A percentile compares a stretch with the other conserved stretches of the same genome.
Conservation (phyloP, 2,113 vertebrate species). For the Paralichthys olivaceus region DNA sequence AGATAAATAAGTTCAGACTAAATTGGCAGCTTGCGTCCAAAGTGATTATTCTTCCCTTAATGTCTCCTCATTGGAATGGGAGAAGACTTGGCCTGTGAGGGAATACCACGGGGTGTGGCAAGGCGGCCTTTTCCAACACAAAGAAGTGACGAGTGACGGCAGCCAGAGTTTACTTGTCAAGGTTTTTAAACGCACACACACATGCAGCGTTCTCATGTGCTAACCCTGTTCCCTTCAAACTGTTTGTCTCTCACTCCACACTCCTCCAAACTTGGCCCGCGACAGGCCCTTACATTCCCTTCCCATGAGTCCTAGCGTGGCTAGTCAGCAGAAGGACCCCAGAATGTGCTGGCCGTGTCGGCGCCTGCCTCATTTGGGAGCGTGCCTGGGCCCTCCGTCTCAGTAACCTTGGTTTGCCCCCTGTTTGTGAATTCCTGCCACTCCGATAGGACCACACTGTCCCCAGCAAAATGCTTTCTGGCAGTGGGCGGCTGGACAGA, state of each 20-base stretch:
- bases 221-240: slow-evolving; percentile 59
- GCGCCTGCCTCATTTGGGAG: slow-evolving; percentile 70
- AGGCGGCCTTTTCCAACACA: slow-evolving; percentile 65
- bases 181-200: slow-evolving; percentile 60
- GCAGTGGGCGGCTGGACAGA: slow-evolving; percentile 61
- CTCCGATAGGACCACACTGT: slow-evolving; percentile 72
- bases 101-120: slow-evolving; percentile 65
- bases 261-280: slow-evolving; percentile 71
- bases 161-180: slow-evolving; percentile 77
- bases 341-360: slow-evolving; percentile 70
- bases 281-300: slow-evolving; percentile 69
- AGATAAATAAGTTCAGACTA: slow-evolving; percentile 75
- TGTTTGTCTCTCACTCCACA: slow-evolving; percentile 61
- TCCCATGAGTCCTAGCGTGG: slow-evolving; percentile 75
- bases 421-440: slow-evolving; percentile 76
- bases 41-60: slow-evolving; percentile 78
- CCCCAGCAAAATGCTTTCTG: slow-evolving; percentile 72
- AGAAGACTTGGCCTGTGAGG: slow-evolving; percentile 66
- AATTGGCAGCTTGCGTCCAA: slow-evolving; percentile 73
- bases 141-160: slow-evolving; percentile 76
- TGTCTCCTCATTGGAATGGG: slow-evolving; percentile 70
- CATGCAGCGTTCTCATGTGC: slow-evolving; percentile 46
- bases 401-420: slow-evolving; percentile 77
- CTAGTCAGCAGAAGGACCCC: slow-evolving; percentile 78
- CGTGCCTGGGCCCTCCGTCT: slow-evolving; percentile 70